A percentile compares a stretch with the other conserved stretches of the same genome.
These are phyloP conservation scores for Parazoanthus swiftii DNA, from an alignment of 92 coral and sea anemone species.

Conservation along the genomic window DNA sequence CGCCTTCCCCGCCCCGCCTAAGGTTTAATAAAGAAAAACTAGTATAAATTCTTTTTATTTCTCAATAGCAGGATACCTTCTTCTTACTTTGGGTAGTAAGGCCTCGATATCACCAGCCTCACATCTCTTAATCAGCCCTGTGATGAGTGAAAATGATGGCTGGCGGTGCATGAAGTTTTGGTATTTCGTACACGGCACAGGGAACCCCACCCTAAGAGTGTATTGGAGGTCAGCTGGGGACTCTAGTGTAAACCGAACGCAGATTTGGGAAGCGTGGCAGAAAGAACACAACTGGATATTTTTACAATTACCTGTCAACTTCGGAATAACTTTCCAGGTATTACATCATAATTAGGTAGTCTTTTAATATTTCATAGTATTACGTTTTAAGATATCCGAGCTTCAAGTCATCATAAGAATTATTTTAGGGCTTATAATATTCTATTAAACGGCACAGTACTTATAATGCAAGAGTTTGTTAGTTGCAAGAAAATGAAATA, in stretches of 20 bases:
- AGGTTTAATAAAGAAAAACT: too few species aligned
- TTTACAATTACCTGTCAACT: background rate
- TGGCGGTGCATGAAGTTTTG: conserved; percentile 33
- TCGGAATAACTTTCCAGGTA: conserved; percentile 16
- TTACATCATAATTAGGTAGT: background rate
- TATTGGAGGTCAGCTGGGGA: conserved; percentile 1
- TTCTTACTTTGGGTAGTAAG: background rate
- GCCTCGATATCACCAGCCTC: background rate
- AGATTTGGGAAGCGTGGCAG: conserved; percentile 26
- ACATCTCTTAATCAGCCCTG: conserved; percentile 23
- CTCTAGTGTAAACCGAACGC: background rate
- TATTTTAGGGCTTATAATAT: too few species aligned
- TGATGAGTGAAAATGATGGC: background rate
- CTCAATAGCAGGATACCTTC: background rate
- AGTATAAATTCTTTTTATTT: background rate
- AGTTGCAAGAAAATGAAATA: too few species aligned
- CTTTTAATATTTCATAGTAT: too few species aligned
- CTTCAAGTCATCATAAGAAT: too few species aligned
- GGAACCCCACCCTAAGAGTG: background rate
- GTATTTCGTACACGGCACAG: conserved; percentile 24
- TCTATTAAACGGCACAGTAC: too few species aligned
- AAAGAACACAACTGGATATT: background rate
- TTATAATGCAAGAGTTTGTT: too few species aligned
- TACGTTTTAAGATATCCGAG: too few species aligned
- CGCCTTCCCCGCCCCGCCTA: too few species aligned